A percentile compares a stretch with the other conserved stretches of the same genome.
Conservation (phyloP, 1,140 invertebrate species). For the Penaeus japonicus region DNA sequence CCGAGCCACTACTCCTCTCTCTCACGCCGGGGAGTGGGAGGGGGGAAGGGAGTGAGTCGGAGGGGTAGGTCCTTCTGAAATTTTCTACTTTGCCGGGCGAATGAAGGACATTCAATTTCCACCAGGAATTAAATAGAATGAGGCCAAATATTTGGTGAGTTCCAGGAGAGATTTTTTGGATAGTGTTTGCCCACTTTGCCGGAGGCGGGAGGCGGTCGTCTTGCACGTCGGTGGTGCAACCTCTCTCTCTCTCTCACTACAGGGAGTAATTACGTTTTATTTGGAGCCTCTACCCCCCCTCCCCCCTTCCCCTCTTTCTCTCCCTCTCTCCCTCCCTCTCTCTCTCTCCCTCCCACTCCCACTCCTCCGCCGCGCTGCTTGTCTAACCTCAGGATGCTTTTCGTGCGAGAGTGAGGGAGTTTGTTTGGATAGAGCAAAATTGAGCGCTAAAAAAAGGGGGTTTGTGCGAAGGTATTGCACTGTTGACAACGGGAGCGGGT, state of each 20-base stretch:
- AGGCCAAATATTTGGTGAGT: slow-evolving; percentile 56
- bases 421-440: slow-evolving; percentile 56
- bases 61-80: slow-evolving; percentile 31
- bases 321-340: not conserved
- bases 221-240: not conserved
- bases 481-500: slow-evolving; percentile 30
- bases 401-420: slow-evolving; percentile 50
- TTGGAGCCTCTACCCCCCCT: too few relatives aligned
- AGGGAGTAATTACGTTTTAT: slow-evolving; percentile 53
- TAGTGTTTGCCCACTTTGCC: slow-evolving; percentile 52
- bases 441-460: slow-evolving; percentile 49
- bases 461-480: slow-evolving; percentile 47
- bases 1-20: slow-evolving; percentile 39
- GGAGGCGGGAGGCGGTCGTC: slow-evolving; percentile 22
- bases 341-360: not conserved
- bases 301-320: not conserved
- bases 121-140: slow-evolving; percentile 53
- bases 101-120: slow-evolving; percentile 57
- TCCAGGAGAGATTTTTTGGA: slow-evolving; percentile 40
- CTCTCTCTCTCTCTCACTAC: not conserved
- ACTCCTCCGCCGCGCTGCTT: slow-evolving; percentile 42
- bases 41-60: too few relatives aligned
- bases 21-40: too few relatives aligned
- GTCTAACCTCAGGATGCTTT: slow-evolving; percentile 55
- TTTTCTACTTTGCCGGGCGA: slow-evolving; percentile 53